These are phyloP conservation scores for Gobius niger DNA, from an alignment of 2,113 vertebrate species.

Conservation along the genomic window DNA sequence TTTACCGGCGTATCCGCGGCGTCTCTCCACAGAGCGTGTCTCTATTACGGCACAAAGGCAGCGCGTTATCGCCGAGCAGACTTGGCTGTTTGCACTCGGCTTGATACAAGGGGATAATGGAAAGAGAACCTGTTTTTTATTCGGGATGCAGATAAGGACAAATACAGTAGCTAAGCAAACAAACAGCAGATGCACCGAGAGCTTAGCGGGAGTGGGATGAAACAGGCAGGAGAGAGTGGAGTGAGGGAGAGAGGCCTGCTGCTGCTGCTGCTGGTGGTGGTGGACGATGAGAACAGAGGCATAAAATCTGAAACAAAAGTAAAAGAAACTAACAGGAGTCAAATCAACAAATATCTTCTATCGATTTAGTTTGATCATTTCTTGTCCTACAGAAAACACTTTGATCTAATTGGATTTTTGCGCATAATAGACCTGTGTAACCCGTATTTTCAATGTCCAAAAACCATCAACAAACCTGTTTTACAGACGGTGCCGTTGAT, in stretches of 20 bases:
- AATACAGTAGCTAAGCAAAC: conserved; percentile 39
- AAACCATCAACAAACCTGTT: too few relatives aligned
- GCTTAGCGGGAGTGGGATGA: conserved; percentile 10
- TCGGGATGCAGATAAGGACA: conserved; percentile 29
- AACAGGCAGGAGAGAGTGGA: conserved; percentile 24
- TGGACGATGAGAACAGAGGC: background rate
- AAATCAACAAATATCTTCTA: too few relatives aligned
- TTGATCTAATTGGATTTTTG: too few relatives aligned
- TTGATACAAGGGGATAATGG: conserved; percentile 34
- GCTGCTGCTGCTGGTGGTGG: conserved; percentile 20
- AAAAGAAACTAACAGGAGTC: conserved; percentile 27
- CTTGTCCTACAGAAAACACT: too few relatives aligned
- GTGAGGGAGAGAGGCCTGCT: conserved; percentile 12
- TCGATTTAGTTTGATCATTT: too few relatives aligned
- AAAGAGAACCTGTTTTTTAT: conserved; percentile 26
- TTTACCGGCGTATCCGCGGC: conserved; percentile 15
- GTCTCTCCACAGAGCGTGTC: conserved; percentile 22
- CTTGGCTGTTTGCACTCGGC: conserved; percentile 14
- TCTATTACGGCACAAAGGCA: conserved; percentile 26
- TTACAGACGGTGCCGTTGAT: too few relatives aligned
- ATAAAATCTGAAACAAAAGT: conserved; percentile 41
- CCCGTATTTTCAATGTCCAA: too few relatives aligned
- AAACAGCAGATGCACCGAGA: conserved; percentile 20
- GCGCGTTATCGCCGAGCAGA: conserved; percentile 16
- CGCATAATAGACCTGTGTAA: too few relatives aligned